Evolutionary conservation across 2,797 vertebrate species (phyloP), one percentile per base, ranked within the genome.

Genomic region (Neosilurus hyrtlii): DNA sequence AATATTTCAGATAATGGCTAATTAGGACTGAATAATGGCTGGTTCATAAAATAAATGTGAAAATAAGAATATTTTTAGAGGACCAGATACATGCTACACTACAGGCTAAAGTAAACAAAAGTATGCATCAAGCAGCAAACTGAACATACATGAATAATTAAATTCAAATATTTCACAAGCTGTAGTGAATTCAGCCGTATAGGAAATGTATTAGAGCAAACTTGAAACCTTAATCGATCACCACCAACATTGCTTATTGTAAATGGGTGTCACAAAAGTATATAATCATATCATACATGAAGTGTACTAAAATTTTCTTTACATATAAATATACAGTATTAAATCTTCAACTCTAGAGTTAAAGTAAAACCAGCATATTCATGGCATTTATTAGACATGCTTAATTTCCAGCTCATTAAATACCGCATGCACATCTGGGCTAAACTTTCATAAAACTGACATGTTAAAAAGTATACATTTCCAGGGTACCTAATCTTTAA

Each of bases 321-420:
- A 20, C 18, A 9, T 56, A 74, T 74, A 74, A 74, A 74, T 57
- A 15, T 35, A 20, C 8, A 52, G 30, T 30, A 30, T 30, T 30
- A 71, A 52, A 52, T 18, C 43, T 15, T 24, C 43, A 52, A 15
- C 3, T 22, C 2, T 74, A n/a, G 52, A 18, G 16, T 56, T 30
- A 74, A 74, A 56, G 24, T 56, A 30, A 73, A 73, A 73, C 3
- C 71, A 54, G 71, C n/a, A 35, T 52, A 54, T 73, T 73, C 54
- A 54, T 72, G 43, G 51, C 9, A 30, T 54, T 30, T n/a, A 73
- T 73, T 56, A 73, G 24, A 56, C 51, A 56, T 30, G 52, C 51
- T 73, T 73, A 8, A 30, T 73, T 30, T 73, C 52, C 43, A 71
- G 43, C 71, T 26, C 14, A 56, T 73, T 56, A 56, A 30, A 56